These are phyloP conservation scores for Chesias legatella DNA, from an alignment of 2,888 invertebrate species.

Conservation along the genomic window DNA sequence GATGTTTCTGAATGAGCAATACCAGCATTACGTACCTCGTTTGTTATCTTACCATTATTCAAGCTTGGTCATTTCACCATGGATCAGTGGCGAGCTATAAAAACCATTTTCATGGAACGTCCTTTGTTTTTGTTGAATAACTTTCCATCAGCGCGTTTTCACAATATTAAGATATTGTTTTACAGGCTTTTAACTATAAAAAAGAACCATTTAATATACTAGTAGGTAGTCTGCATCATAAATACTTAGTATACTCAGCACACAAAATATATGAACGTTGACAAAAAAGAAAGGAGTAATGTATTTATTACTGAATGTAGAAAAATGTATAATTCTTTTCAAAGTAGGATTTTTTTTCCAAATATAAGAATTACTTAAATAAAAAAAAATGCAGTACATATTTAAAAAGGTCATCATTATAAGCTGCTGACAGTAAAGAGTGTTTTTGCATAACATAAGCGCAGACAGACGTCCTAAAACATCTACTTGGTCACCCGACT, in stretches of 20 bases:
- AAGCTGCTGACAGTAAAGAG: no score
- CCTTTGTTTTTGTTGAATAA: conserved; percentile 62
- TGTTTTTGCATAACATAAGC: neutral
- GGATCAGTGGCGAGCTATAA: conserved; percentile 43
- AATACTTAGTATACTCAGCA: no score
- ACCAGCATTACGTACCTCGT: neutral
- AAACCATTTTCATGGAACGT: conserved; percentile 54
- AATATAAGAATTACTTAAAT: no score
- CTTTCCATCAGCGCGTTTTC: conserved; percentile 56
- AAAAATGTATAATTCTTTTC: no score
- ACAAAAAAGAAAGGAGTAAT: no score
- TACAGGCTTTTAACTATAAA: conserved; percentile 38
- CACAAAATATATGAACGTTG: no score
- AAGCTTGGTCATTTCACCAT: conserved; percentile 13
- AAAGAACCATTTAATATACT: no score
- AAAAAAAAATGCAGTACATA: no score
- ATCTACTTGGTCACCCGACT: conserved; percentile 8
- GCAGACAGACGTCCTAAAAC: neutral
- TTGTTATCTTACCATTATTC: conserved; percentile 12
- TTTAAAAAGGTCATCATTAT: no score
- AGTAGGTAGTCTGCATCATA: no score
- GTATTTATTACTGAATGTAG: no score
- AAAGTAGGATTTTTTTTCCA: no score
- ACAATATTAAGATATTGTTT: conserved; percentile 62
- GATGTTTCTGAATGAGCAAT: neutral